Percentiles rank a stretch among this genome's conserved stretches.
phyloP scores from a whole-genome alignment of 2,797 vertebrate genomes.

The Gallirallus australis region DNA sequence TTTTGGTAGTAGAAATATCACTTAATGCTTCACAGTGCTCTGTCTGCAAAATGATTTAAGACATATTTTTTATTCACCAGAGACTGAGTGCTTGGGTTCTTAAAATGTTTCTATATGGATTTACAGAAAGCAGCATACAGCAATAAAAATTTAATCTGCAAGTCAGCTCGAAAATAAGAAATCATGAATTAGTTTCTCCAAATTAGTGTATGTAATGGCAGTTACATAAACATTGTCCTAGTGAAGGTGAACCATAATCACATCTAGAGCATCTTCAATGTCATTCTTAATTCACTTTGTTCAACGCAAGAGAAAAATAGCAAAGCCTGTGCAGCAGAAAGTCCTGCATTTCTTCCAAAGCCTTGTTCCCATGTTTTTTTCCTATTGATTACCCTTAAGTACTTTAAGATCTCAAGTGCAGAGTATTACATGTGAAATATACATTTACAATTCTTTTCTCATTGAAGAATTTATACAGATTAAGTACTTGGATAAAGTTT shows the following conservation, averaged over 20 bases:
- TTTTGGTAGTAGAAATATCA: not conserved
- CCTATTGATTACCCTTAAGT: not conserved
- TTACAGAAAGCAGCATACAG: not conserved
- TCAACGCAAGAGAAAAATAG: not conserved
- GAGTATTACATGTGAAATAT: not conserved
- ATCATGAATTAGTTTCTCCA: not conserved
- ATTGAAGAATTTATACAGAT: not conserved
- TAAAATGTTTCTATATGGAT: not conserved
- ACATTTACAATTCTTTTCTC: not conserved
- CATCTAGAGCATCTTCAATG: not conserved
- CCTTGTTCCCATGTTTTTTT: not conserved
- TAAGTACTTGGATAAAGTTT: not conserved
- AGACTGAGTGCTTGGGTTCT: not conserved
- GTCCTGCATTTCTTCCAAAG: not conserved
- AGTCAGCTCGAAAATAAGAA: not conserved
- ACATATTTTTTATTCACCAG: not conserved
- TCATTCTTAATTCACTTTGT: not conserved
- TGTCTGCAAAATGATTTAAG: not conserved
- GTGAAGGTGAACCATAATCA: not conserved
- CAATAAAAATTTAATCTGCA: not conserved
- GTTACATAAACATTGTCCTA: not conserved
- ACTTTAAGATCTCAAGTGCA: not conserved
- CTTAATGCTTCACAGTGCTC: not conserved
- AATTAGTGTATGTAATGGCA: not conserved
- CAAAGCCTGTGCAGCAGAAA: not conserved